These are phyloP conservation scores for Eulemur rubriventer DNA, from an alignment of 2,797 vertebrate genomes.

Conservation along the genomic window DNA sequence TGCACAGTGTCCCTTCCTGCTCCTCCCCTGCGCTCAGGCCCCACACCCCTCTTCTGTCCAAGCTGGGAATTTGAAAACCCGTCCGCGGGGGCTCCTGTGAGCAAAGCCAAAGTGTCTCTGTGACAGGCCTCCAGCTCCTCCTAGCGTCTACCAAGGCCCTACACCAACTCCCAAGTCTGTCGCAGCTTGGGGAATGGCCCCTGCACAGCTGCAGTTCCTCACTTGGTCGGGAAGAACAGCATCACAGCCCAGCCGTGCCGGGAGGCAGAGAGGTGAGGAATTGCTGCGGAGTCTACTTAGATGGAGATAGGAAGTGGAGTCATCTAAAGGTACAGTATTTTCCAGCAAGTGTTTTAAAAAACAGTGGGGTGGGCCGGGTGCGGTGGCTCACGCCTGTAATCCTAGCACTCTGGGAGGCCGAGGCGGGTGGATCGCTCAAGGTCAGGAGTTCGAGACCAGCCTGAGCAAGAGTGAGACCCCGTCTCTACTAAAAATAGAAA, in stretches of 20 bases:
- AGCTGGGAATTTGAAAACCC: background rate
- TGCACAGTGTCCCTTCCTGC: background rate
- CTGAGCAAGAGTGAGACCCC: no score
- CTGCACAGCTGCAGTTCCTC: background rate
- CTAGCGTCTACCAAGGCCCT: no score
- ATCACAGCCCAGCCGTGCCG: accelerated
- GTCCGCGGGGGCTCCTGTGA: background rate
- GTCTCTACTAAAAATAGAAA: no score
- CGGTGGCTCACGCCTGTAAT: no score
- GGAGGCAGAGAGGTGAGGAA: background rate
- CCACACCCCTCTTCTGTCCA: background rate
- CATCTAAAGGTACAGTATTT: background rate
- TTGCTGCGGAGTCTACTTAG: background rate
- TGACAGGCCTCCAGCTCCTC: background rate
- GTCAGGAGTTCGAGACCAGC: no score
- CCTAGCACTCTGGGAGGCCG: no score
- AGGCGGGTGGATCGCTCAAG: no score
- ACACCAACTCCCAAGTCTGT: background rate
- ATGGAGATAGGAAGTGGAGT: background rate
- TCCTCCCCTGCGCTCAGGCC: accelerated
- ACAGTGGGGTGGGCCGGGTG: no score
- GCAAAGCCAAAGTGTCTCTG: background rate
- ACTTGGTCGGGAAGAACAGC: background rate
- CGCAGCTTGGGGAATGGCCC: accelerated
- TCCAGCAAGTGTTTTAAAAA: background rate